Percentiles rank a stretch among this genome's conserved stretches.
Evolutionary conservation across 2,113 vertebrate genomes (phyloP).

Genomic region (Burhinus bistriatus): DNA sequence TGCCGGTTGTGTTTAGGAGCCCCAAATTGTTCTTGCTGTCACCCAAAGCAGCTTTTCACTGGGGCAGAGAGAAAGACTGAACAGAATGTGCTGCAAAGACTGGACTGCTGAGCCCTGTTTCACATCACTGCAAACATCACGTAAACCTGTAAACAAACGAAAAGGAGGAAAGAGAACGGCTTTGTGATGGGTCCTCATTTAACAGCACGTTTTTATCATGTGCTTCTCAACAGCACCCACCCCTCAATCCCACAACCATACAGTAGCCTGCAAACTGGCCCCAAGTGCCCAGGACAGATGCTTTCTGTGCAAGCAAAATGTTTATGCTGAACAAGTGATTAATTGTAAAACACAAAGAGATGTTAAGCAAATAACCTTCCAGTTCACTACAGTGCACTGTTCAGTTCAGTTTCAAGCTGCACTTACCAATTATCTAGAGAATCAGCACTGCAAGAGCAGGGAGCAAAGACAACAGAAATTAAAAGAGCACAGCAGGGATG

Average conservation of each 20-base stretch:
- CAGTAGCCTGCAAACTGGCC: not conserved
- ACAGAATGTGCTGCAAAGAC: not conserved
- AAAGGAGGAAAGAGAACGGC: not conserved
- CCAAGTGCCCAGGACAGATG: not conserved
- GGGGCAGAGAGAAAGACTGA: not conserved
- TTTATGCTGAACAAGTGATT: not conserved
- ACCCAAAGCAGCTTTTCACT: not conserved
- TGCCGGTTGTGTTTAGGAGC: not conserved
- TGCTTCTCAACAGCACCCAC: not conserved
- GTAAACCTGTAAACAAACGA: not conserved
- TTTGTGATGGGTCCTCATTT: not conserved
- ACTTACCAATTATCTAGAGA: not conserved
- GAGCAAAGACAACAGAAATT: not conserved
- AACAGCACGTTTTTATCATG: accelerated
- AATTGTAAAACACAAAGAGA: not conserved
- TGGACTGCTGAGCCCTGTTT: not conserved
- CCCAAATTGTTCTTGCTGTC: not conserved
- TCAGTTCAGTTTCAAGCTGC: not conserved
- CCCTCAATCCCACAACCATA: accelerated
- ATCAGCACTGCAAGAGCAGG: not conserved
- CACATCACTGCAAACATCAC: not conserved
- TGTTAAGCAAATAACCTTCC: not conserved
- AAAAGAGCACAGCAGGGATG: not conserved
- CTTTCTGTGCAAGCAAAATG: not conserved
- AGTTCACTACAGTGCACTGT: not conserved